phyloP scores from a whole-genome alignment of 2,113 vertebrate genomes.

The Agelaius tricolor region DNA sequence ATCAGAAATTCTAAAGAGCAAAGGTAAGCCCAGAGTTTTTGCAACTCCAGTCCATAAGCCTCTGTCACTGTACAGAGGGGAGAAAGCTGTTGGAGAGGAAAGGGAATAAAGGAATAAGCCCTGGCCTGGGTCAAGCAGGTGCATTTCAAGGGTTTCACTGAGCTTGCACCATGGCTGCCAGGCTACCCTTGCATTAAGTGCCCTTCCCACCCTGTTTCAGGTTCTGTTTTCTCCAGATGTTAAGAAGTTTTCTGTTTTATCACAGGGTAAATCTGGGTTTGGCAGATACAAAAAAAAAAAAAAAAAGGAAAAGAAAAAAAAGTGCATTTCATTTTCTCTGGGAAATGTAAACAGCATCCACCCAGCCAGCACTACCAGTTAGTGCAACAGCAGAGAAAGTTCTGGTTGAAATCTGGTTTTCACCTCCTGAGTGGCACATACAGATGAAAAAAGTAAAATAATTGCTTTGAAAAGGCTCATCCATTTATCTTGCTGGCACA shows the following conservation, averaged over 20 bases:
- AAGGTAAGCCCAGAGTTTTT: background rate
- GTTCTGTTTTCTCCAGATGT: conserved; percentile 41
- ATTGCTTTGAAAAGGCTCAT: conserved; percentile 21
- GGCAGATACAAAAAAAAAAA: background rate
- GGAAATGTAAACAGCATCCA: conserved; percentile 50
- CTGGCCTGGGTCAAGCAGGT: background rate
- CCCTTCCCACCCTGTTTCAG: background rate
- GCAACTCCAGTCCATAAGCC: background rate
- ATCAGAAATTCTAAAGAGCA: background rate
- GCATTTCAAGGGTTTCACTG: background rate
- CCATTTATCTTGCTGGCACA: background rate
- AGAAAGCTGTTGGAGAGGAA: background rate
- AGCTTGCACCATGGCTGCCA: background rate
- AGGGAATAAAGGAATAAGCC: background rate
- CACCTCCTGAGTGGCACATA: background rate
- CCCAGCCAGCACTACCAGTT: background rate
- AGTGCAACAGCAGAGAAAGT: background rate
- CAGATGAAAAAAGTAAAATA: conserved; percentile 38
- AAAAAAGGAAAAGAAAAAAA: background rate
- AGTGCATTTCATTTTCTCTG: conserved; percentile 18
- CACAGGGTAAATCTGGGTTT: background rate
- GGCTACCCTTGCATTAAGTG: background rate
- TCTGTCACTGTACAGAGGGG: fast-evolving
- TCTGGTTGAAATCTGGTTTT: background rate
- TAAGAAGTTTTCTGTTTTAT: conserved; percentile 7